Conservation (phyloP, 2,888 invertebrate species). For the Globia sparganii region DNA sequence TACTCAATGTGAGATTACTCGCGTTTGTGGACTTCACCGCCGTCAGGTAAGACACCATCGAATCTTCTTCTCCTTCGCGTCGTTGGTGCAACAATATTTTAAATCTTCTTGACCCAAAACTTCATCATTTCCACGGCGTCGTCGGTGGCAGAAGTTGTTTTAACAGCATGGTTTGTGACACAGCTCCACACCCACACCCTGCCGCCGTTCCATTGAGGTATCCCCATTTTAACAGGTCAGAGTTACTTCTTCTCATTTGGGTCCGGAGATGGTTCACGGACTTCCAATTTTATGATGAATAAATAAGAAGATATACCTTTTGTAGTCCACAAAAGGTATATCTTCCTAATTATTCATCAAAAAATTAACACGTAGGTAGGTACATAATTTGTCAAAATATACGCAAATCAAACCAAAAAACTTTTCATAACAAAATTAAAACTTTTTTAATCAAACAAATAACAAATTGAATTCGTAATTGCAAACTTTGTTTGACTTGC, state of each 20-base stretch:
- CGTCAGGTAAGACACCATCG: too few species aligned
- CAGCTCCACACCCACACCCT: neutral
- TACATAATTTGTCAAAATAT: constrained; percentile 7
- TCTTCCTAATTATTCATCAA: neutral
- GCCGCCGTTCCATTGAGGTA: neutral
- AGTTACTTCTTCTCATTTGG: neutral
- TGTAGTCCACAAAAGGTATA: neutral
- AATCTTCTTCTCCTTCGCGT: neutral
- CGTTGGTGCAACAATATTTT: neutral
- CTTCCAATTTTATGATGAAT: neutral
- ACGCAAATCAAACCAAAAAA: constrained; percentile 31
- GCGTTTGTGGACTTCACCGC: neutral
- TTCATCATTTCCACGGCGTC: neutral
- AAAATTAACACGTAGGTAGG: neutral
- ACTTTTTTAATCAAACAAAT: constrained; percentile 61
- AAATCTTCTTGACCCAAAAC: neutral
- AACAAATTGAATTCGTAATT: constrained; percentile 45
- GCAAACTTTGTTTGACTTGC: constrained; percentile 42
- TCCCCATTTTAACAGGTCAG: neutral
- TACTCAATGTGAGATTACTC: neutral
- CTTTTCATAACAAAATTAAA: constrained; percentile 38
- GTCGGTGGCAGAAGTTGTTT: neutral
- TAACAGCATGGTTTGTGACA: neutral
- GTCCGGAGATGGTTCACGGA: neutral
- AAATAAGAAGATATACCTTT: neutral